phyloP scores from a whole-genome alignment of 2,113 vertebrate genomes.

The Tachuris rubrigastra region DNA sequence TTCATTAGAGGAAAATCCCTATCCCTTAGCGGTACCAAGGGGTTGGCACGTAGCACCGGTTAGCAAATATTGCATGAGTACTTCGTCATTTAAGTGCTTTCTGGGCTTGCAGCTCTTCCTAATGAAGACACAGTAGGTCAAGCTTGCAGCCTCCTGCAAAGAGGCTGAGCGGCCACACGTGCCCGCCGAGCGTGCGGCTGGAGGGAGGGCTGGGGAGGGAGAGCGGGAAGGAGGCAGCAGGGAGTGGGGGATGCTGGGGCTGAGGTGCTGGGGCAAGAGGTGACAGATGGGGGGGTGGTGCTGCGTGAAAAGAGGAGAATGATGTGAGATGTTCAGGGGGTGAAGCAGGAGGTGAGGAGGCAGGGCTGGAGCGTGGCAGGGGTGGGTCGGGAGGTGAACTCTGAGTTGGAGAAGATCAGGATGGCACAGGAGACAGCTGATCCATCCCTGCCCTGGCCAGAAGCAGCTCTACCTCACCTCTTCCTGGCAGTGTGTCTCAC shows the following conservation, averaged over 20 bases:
- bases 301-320: background rate
- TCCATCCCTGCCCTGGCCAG: background rate
- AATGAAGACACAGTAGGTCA: background rate
- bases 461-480: background rate
- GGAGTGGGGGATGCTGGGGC: background rate
- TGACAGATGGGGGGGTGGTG: background rate
- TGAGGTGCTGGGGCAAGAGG: background rate
- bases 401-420: background rate
- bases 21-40: background rate
- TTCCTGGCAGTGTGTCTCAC: background rate
- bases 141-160: background rate
- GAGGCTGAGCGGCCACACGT: background rate
- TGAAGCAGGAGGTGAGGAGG: background rate
- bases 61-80: slow-evolving; percentile 3
- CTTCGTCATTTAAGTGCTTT: background rate
- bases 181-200: background rate
- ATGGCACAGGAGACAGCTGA: background rate
- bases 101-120: slow-evolving; percentile 8
- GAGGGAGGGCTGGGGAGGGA: background rate
- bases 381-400: background rate
- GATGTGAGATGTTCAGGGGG: background rate
- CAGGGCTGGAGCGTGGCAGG: background rate
- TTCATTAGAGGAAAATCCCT: slow-evolving; percentile 3
- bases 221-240: rapidly evolving
- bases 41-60: background rate